Percentiles rank a stretch among this genome's conserved stretches.
phyloP scores from a whole-genome alignment of 2,113 vertebrate genomes.

The Thymallus thymallus region DNA sequence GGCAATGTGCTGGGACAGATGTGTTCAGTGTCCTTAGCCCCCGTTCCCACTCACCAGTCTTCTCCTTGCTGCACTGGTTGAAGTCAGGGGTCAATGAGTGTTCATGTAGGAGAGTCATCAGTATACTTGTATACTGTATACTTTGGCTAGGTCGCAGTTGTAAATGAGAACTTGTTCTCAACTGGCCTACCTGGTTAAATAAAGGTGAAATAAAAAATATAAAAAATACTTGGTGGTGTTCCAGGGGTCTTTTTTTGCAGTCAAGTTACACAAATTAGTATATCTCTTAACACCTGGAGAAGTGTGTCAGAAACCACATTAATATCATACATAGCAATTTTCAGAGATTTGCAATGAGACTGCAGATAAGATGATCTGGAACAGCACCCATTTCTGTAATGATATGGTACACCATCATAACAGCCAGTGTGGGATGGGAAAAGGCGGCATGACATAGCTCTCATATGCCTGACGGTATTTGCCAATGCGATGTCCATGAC shows the following conservation, averaged over 20 bases:
- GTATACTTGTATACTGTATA: no score
- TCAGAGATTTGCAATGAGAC: not conserved
- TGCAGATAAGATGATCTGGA: not conserved
- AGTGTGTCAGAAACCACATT: no score
- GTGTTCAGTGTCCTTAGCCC: constrained; percentile 52
- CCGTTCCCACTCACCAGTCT: constrained; percentile 37
- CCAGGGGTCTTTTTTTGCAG: no score
- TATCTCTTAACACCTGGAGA: no score
- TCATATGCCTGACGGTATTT: not conserved
- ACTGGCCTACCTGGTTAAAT: no score
- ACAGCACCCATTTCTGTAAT: not conserved
- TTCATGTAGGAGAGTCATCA: constrained; percentile 5
- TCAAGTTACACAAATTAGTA: no score
- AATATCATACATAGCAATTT: no score
- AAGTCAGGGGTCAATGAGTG: constrained; percentile 30
- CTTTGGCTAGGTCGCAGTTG: no score
- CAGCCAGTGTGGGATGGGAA: not conserved
- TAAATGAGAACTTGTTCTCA: no score
- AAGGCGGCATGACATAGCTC: not conserved
- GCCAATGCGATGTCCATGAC: not conserved
- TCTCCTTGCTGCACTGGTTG: constrained; percentile 36
- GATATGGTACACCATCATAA: not conserved
- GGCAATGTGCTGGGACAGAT: constrained; percentile 52
- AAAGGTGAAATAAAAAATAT: no score
- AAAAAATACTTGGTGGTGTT: no score